Conservation (phyloP, 1,140 invertebrate species). For the Megalopta genalis region DNA sequence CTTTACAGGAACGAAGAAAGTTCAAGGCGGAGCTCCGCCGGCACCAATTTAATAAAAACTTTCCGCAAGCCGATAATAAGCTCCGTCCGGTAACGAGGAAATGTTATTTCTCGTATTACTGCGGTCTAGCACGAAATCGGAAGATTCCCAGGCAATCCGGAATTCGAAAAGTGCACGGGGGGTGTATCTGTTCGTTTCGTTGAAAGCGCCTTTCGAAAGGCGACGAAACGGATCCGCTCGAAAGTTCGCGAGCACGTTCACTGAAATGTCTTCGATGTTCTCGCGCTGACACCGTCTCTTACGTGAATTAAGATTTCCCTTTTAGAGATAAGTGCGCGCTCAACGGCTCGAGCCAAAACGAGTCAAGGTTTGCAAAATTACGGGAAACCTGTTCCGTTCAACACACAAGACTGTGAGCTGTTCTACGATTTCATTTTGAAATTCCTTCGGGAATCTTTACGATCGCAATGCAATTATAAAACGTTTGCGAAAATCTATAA, state of each 20-base stretch:
- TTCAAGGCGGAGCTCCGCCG: neutral
- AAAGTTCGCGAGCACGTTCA: too few species aligned
- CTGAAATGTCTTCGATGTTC: slow-evolving; percentile 2
- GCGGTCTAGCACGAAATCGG: too few species aligned
- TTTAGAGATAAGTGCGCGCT: neutral
- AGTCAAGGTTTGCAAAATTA: neutral
- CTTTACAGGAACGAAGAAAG: neutral
- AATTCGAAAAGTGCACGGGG: too few species aligned
- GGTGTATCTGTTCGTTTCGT: too few species aligned
- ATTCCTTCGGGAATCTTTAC: too few species aligned
- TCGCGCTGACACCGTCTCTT: neutral
- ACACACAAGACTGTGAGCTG: neutral
- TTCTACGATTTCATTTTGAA: too few species aligned
- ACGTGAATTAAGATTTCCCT: slow-evolving; percentile 28
- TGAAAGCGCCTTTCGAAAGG: too few species aligned
- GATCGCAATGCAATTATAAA: too few species aligned
- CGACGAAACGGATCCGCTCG: too few species aligned
- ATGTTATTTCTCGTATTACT: too few species aligned
- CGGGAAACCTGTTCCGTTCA: neutral
- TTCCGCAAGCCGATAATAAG: neutral
- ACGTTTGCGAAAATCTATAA: too few species aligned
- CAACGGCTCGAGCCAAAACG: neutral
- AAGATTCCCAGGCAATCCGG: too few species aligned
- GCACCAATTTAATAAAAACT: slow-evolving; percentile 8
- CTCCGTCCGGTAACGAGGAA: neutral